phyloP scores from a whole-genome alignment of 1,140 invertebrate genomes.

The Pentalonia nigronervosa region DNA sequence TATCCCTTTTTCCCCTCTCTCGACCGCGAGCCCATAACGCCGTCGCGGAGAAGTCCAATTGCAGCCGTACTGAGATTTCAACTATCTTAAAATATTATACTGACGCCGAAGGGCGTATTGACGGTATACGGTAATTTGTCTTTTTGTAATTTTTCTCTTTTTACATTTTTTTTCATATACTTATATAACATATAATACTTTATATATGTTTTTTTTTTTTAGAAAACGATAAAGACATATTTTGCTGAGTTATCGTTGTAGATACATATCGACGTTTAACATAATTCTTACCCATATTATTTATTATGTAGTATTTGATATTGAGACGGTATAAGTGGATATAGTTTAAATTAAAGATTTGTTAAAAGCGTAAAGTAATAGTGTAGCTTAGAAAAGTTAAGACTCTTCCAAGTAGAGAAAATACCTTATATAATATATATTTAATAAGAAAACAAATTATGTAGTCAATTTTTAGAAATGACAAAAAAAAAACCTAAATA shows the following conservation, averaged over 20 bases:
- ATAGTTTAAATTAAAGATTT: too few species aligned
- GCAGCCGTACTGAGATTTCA: not conserved
- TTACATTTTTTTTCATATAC: not conserved
- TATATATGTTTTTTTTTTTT: not conserved
- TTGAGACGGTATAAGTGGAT: too few species aligned
- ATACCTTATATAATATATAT: not conserved
- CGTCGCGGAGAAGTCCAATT: not conserved
- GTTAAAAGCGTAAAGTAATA: too few species aligned
- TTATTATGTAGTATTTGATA: too few species aligned
- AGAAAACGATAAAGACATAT: not conserved
- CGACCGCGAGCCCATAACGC: not conserved
- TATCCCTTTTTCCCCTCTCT: not conserved
- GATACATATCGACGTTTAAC: not conserved
- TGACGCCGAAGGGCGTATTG: not conserved
- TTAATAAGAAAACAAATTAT: not conserved
- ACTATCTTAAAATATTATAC: not conserved
- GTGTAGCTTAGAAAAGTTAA: not conserved
- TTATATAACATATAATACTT: not conserved
- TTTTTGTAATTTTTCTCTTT: not conserved
- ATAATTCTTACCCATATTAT: not conserved
- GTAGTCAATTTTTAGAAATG: not conserved
- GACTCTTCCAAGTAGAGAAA: not conserved
- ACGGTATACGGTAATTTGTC: not conserved
- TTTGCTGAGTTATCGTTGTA: not conserved
- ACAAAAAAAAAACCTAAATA: not conserved